These are phyloP conservation scores for Rhabdornis inornatus DNA, from an alignment of 2,113 vertebrate species.

Conservation along the genomic window DNA sequence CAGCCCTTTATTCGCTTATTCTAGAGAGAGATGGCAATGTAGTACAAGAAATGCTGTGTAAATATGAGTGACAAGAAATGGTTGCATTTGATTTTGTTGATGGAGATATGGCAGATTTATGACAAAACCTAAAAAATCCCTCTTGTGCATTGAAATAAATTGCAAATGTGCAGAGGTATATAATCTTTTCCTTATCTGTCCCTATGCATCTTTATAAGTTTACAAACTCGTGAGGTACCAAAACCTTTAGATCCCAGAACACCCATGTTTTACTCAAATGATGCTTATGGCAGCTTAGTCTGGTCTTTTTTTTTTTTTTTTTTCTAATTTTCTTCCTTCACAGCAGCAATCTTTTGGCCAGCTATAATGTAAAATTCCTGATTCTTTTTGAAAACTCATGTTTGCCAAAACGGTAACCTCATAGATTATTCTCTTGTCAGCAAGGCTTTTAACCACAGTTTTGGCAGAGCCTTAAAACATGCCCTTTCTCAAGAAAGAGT, in stretches of 20 bases:
- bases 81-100: neutral
- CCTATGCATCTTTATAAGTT: neutral
- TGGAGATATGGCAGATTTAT: neutral
- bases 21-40: neutral
- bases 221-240: neutral
- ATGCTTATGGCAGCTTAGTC: neutral
- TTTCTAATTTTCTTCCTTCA: neutral
- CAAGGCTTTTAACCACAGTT: slow-evolving; percentile 49
- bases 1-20: neutral
- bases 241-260: neutral
- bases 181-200: neutral
- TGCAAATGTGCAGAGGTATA: neutral
- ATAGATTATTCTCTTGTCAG: slow-evolving; percentile 62
- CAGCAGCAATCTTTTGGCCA: neutral
- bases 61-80: neutral
- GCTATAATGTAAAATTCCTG: slow-evolving; percentile 3
- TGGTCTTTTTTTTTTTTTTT: neutral
- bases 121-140: neutral
- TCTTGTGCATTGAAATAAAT: neutral
- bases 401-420: slow-evolving; percentile 66
- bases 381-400: slow-evolving; percentile 4
- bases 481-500: slow-evolving; percentile 68
- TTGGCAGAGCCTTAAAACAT: slow-evolving; percentile 62
- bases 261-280: neutral
- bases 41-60: neutral